A percentile compares a stretch with the other conserved stretches of the same genome.
phyloP scores from a whole-genome alignment of 2,888 invertebrate genomes.

The Empis stercorea region DNA sequence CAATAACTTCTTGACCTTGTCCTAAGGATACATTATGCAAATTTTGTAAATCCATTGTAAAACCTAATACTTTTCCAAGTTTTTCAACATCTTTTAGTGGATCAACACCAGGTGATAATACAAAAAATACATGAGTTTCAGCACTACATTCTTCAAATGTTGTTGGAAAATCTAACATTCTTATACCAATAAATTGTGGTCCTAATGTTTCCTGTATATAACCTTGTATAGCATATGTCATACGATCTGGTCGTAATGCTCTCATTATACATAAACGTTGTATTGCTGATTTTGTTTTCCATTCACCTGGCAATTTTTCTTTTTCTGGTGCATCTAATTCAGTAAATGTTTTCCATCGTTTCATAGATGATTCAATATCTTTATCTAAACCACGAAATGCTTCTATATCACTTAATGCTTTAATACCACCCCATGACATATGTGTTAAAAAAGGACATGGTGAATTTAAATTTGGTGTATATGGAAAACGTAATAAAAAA shows the following conservation, averaged over 20 bases:
- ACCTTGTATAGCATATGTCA: slow-evolving; percentile 71
- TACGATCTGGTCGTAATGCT: slow-evolving; percentile 79
- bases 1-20: slow-evolving; percentile 87
- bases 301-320: slow-evolving; percentile 89
- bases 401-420: slow-evolving; percentile 59
- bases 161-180: slow-evolving; percentile 67
- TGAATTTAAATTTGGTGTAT: slow-evolving; percentile 55
- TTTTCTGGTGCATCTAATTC: slow-evolving; percentile 87
- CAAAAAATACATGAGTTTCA: slow-evolving; percentile 83
- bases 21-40: slow-evolving; percentile 90
- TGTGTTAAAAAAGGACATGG: slow-evolving; percentile 76
- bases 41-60: slow-evolving; percentile 63
- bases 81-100: slow-evolving; percentile 87
- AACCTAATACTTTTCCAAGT: slow-evolving; percentile 67
- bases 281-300: slow-evolving; percentile 79
- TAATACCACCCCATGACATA: slow-evolving; percentile 69
- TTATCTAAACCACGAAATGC: slow-evolving; percentile 76
- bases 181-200: slow-evolving; percentile 63
- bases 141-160: slow-evolving; percentile 77
- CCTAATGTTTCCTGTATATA: slow-evolving; percentile 87
- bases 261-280: slow-evolving; percentile 88
- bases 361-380: slow-evolving; percentile 82
- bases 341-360: slow-evolving; percentile 85
- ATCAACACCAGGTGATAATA: slow-evolving; percentile 87
- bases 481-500: slow-evolving; percentile 75